phyloP scores from a whole-genome alignment of 2,113 vertebrate species.

The Butorides virescens region DNA sequence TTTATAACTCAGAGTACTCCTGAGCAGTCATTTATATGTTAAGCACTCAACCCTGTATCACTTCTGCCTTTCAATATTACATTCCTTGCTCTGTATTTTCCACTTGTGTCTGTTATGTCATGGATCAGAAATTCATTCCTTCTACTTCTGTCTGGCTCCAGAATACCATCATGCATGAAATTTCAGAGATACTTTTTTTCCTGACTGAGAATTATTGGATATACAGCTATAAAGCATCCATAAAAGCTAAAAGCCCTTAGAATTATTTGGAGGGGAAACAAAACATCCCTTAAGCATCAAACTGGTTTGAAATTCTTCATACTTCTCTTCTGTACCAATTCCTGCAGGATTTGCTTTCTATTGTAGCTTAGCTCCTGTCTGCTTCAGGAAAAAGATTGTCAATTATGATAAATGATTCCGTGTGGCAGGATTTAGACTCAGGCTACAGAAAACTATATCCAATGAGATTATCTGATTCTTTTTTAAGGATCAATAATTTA shows the following conservation, averaged over 20 bases:
- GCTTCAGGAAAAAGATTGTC: slow-evolving; percentile 4
- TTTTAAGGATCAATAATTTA: slow-evolving; percentile 50
- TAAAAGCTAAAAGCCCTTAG: slow-evolving; percentile 38
- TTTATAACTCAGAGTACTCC: background rate
- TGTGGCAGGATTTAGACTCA: background rate
- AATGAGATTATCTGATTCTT: background rate
- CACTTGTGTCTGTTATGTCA: slow-evolving; percentile 5
- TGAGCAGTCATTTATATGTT: slow-evolving; percentile 26
- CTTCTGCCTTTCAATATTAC: background rate
- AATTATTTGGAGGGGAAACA: slow-evolving; percentile 27
- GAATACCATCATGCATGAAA: background rate
- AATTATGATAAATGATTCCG: background rate
- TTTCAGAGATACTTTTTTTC: background rate
- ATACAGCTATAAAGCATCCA: background rate
- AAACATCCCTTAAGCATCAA: background rate
- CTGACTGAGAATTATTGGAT: slow-evolving; percentile 4
- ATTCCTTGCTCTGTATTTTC: background rate
- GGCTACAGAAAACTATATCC: background rate
- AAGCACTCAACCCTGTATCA: background rate
- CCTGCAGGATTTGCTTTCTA: background rate
- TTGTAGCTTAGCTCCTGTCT: background rate
- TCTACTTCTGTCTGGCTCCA: background rate
- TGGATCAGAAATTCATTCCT: slow-evolving; percentile 12
- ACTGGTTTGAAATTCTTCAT: slow-evolving; percentile 3
- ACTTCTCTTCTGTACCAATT: background rate